Evolutionary conservation across 2,113 vertebrate species (phyloP), one percentile per base, ranked within the genome.

Genomic region (Tamias sibiricus): DNA sequence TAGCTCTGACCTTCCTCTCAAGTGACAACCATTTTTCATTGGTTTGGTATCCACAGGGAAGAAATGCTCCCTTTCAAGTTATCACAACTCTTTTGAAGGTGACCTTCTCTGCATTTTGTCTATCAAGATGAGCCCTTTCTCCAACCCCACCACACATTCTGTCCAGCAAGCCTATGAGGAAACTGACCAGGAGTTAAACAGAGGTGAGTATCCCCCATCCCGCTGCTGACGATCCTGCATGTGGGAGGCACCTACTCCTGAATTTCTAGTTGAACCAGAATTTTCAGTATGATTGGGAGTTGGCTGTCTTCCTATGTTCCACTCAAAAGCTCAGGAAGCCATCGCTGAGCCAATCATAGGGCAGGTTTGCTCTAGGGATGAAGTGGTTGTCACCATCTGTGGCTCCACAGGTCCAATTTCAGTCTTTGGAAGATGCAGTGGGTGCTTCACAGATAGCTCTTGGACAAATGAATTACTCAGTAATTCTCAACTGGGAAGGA

Each of bases 251-350:
- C 49, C n/a, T 22, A 8, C 57, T 62, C 62, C n/a, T 91, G 83
- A 94, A 94, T 89, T 93, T 96, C 83, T 82, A 74, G 94, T 91
- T 77, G 64, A 77, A 47, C 44, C 44, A 64, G 88, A 84, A 69
- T 52, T 89, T n/a, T 35, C 44, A n/a, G 12, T 64, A 19, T 77
- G 40, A 49, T 66, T 85, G 66, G 68, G 49, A 81, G 62, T 49
- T 76, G 81, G 22, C 59, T 57, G 6, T 93, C 28, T 49, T 71
- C 84, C 32, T 40, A 0, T 49, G 22, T 77, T 66, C 30, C 62
- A 74, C 82, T 81, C 30, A 37, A 69, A 17, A 91, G 6, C 66
- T 37, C 40, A n/a, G 83, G 64, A 32, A 19, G 2, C 44, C 47
- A 54, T 37, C 2, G 35, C 37, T 68, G 59, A 69, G 32, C 35